A percentile compares a stretch with the other conserved stretches of the same genome.
phyloP scores from a whole-genome alignment of 2,888 invertebrate species.

The Altica lythri region DNA sequence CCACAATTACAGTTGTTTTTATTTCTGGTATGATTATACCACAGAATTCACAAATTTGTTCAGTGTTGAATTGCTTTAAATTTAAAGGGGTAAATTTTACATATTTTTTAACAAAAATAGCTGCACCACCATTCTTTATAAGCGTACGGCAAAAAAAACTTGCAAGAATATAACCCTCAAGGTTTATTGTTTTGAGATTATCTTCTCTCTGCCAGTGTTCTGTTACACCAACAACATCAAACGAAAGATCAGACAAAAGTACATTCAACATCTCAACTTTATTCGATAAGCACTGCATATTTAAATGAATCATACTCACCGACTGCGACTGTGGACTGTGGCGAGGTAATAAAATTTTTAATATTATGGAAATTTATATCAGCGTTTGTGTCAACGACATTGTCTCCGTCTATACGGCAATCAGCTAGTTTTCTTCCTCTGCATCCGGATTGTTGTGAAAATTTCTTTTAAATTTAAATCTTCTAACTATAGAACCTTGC shows the following conservation, averaged over 20 bases:
- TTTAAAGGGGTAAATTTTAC: background rate
- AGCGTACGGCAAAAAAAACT: background rate
- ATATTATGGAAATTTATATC: background rate
- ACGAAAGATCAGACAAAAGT: background rate
- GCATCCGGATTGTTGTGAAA: background rate
- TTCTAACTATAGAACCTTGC: background rate
- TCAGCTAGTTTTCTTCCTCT: background rate
- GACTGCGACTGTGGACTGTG: no score
- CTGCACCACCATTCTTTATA: background rate
- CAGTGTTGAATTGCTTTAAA: background rate
- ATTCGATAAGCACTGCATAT: constrained; percentile 12
- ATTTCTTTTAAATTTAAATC: constrained; percentile 12
- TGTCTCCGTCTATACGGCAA: background rate
- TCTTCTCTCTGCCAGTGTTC: constrained; percentile 12
- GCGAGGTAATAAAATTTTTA: background rate
- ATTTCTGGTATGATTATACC: background rate
- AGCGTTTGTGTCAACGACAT: background rate
- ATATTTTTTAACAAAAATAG: background rate
- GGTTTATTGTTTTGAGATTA: constrained; percentile 1
- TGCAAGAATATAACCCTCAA: constrained; percentile 14
- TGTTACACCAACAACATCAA: background rate
- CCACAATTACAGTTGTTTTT: background rate
- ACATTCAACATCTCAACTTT: background rate
- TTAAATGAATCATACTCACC: constrained; percentile 16
- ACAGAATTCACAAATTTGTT: background rate